Conservation (phyloP, 2,888 invertebrate genomes). For the Tanypteryx hageni region DNA sequence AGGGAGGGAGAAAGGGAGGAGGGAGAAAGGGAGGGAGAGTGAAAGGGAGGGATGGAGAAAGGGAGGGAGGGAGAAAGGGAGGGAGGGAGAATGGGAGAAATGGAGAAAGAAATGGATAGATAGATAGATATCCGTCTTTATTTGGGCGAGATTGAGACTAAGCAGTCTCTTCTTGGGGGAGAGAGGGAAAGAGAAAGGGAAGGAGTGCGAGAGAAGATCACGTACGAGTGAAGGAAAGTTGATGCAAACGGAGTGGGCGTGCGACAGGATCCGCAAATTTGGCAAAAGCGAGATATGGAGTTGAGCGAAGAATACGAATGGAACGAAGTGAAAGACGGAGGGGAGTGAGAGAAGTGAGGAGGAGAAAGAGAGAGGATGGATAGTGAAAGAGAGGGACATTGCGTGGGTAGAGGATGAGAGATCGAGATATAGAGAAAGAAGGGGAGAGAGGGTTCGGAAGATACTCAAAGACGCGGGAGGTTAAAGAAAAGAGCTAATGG, state of each 20-base stretch:
- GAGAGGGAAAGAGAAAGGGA: background rate
- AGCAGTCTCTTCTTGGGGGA: no score
- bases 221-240: background rate
- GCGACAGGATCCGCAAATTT: background rate
- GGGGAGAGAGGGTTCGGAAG: background rate
- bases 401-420: background rate
- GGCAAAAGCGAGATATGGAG: background rate
- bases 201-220: background rate
- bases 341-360: background rate
- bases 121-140: no score
- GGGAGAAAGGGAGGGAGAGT: background rate
- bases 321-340: background rate
- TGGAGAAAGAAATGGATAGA: no score
- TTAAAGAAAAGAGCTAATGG: background rate
- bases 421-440: background rate
- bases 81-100: no score
- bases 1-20: no score
- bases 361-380: background rate
- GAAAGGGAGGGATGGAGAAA: background rate
- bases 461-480: background rate
- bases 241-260: conserved; percentile 4
- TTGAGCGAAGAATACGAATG: conserved; percentile 6
- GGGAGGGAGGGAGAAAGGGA: no score
- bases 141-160: no score
- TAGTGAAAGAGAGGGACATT: background rate